Evolutionary conservation across 2,888 invertebrate species (phyloP).

Genomic region (Synergus japonicus): DNA sequence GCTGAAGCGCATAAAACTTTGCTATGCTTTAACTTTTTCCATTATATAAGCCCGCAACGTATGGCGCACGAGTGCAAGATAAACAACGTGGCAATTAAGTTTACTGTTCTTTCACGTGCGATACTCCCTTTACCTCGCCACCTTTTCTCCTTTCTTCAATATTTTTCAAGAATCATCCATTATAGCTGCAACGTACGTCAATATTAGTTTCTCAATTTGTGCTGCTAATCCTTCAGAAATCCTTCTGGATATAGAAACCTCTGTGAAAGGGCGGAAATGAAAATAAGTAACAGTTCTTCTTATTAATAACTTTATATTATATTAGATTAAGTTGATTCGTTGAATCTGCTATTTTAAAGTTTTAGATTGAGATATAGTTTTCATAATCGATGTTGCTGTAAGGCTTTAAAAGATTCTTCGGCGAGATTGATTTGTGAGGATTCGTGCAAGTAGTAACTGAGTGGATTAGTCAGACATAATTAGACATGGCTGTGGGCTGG

Average conservation of each 20-base stretch:
- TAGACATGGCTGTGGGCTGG: constrained; percentile 47
- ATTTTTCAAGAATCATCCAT: constrained; percentile 25
- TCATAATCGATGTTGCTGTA: neutral
- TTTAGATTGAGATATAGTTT: neutral
- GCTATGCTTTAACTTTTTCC: neutral
- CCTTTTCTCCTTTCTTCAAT: neutral
- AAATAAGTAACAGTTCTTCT: neutral
- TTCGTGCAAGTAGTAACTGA: neutral
- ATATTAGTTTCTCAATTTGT: constrained; percentile 35
- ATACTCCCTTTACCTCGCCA: neutral
- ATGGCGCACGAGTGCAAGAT: constrained; percentile 3
- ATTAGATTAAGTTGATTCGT: neutral
- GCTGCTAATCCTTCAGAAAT: neutral
- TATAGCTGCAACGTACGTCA: constrained; percentile 22
- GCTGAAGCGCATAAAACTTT: neutral
- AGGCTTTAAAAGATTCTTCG: neutral
- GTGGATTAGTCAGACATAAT: neutral
- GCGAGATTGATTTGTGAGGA: neutral
- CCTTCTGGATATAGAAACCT: neutral
- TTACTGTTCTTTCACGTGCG: constrained; percentile 1
- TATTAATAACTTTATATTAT: neutral
- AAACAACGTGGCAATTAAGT: constrained; percentile 20
- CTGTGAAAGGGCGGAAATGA: neutral
- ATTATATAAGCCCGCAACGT: constrained; percentile 1
- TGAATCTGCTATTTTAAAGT: neutral